These are phyloP conservation scores for Luperina testacea DNA, from an alignment of 2,888 invertebrate species.

Conservation along the genomic window DNA sequence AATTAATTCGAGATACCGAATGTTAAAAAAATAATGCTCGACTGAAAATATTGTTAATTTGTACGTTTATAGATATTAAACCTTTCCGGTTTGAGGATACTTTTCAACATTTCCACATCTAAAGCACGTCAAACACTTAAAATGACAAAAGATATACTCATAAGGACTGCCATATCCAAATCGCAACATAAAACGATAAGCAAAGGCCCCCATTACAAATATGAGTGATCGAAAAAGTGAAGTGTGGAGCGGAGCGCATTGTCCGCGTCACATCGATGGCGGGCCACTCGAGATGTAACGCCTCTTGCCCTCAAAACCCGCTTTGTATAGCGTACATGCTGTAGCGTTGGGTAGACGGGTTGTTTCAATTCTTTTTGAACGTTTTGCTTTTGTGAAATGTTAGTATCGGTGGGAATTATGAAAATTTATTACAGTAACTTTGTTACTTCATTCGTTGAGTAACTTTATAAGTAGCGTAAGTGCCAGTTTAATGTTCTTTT, in stretches of 20 bases:
- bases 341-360: not conserved
- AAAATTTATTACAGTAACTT: not conserved
- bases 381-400: conserved; percentile 22
- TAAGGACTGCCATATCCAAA: conserved; percentile 49
- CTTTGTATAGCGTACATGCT: conserved; percentile 56
- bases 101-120: not conserved
- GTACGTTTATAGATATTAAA: not conserved
- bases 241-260: conserved; percentile 62
- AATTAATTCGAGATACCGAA: not conserved
- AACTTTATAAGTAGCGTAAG: not conserved
- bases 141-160: conserved; percentile 47
- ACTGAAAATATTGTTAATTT: not conserved
- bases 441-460: not conserved
- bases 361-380: conserved; percentile 18
- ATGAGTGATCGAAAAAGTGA: conserved; percentile 65
- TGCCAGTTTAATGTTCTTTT: not conserved
- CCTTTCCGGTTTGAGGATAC: not conserved
- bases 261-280: conserved; percentile 67
- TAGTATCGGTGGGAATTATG: conserved; percentile 9
- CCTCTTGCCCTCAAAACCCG: conserved; percentile 74
- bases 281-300: conserved; percentile 66
- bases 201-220: conserved; percentile 66
- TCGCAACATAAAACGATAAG: conserved; percentile 56
- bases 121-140: conserved; percentile 25
- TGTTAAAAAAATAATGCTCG: not conserved